Evolutionary conservation across 2,888 invertebrate genomes (phyloP).

Genomic region (Xestia xanthographa): DNA sequence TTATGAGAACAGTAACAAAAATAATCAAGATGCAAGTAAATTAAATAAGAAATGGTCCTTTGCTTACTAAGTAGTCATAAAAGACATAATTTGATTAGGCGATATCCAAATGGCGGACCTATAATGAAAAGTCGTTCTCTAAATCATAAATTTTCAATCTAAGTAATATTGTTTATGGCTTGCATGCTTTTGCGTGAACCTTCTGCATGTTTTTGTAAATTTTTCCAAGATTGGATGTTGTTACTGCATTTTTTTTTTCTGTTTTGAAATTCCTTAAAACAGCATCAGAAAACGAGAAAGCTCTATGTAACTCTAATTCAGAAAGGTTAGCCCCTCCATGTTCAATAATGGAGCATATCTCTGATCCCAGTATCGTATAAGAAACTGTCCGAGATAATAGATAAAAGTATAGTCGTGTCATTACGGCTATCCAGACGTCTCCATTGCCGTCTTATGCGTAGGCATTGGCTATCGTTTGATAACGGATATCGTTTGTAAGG

Average conservation of each 20-base stretch:
- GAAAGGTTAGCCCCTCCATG: neutral
- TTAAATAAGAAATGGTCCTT: neutral
- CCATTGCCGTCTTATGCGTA: slow-evolving; percentile 70
- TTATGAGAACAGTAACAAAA: neutral
- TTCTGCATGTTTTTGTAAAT: too few relatives aligned
- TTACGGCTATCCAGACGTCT: slow-evolving; percentile 76
- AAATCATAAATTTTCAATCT: neutral
- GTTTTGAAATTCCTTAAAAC: neutral
- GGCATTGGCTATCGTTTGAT: slow-evolving; percentile 62
- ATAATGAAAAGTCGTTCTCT: neutral
- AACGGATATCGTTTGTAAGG: slow-evolving; percentile 42
- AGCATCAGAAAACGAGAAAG: neutral
- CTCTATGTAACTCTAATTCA: neutral
- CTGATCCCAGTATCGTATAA: slow-evolving; percentile 69
- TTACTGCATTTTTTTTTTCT: neutral
- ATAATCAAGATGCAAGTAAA: neutral
- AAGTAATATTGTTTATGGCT: neutral
- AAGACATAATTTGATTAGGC: neutral
- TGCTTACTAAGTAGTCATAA: neutral
- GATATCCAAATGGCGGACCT: neutral
- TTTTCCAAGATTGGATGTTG: neutral
- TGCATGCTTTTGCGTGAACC: neutral
- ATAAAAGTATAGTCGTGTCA: slow-evolving; percentile 70
- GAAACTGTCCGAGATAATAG: slow-evolving; percentile 70
- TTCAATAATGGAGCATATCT: slow-evolving; percentile 54